phyloP scores from a whole-genome alignment of 2,888 invertebrate genomes.

The Stegophylla sp. region DNA sequence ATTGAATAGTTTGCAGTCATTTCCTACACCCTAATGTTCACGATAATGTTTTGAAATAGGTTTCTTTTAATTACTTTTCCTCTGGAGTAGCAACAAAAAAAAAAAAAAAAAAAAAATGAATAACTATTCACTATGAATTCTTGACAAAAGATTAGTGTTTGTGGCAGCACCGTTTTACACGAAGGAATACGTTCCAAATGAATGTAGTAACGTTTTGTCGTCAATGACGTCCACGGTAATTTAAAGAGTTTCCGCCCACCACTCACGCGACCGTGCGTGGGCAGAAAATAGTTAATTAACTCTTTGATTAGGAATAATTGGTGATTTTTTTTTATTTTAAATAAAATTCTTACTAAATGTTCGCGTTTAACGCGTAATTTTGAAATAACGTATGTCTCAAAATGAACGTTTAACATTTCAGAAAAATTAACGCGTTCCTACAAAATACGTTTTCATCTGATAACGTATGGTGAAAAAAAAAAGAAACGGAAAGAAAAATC shows the following conservation, averaged over 20 bases:
- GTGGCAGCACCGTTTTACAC: slow-evolving; percentile 32
- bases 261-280: background rate
- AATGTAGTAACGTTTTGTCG: slow-evolving; percentile 42
- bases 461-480: too few relatives aligned
- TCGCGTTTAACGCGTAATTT: background rate
- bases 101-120: slow-evolving; percentile 4
- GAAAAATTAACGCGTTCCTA: too few relatives aligned
- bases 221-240: slow-evolving; percentile 24
- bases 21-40: slow-evolving; percentile 44
- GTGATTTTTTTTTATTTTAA: background rate
- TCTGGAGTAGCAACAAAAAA: background rate
- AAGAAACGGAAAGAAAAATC: too few relatives aligned
- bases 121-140: slow-evolving; percentile 28
- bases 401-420: too few relatives aligned
- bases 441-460: too few relatives aligned
- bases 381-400: background rate
- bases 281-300: slow-evolving; percentile 32
- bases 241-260: background rate
- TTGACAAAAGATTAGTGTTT: slow-evolving; percentile 47
- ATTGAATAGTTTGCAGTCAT: slow-evolving; percentile 42
- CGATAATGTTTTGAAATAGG: slow-evolving; percentile 53
- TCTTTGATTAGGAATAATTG: slow-evolving; percentile 25
- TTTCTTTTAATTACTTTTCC: slow-evolving; percentile 51
- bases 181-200: slow-evolving; percentile 35
- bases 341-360: background rate